These are phyloP conservation scores for Oryzias celebensis DNA, from an alignment of 2,113 vertebrate genomes.

Conservation along the genomic window DNA sequence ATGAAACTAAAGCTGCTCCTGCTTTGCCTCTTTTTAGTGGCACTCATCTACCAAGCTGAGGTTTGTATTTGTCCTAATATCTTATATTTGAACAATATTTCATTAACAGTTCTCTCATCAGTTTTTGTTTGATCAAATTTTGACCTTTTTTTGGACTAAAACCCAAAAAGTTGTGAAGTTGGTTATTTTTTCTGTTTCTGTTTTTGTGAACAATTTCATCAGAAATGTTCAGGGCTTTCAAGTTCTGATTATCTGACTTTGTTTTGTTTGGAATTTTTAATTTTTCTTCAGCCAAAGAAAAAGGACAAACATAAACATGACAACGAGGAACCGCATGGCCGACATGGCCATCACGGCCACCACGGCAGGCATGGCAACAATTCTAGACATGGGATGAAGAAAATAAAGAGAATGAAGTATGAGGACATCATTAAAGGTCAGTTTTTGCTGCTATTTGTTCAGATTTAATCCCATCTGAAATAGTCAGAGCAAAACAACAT, in stretches of 20 bases:
- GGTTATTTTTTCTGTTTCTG: too few species aligned
- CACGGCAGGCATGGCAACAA: background rate
- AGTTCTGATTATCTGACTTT: too few species aligned
- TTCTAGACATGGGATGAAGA: background rate
- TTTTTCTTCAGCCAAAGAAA: slow-evolving; percentile 34
- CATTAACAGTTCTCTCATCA: background rate
- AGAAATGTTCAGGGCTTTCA: too few species aligned
- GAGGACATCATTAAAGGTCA: slow-evolving; percentile 50
- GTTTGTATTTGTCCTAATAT: slow-evolving; percentile 54
- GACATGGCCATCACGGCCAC: background rate
- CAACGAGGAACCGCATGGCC: too few species aligned
- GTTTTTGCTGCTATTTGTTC: slow-evolving; percentile 1
- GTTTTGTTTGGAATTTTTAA: too few species aligned
- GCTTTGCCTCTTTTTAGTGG: slow-evolving; percentile 58
- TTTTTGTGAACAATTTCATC: too few species aligned
- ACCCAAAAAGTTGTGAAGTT: too few species aligned
- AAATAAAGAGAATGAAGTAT: background rate
- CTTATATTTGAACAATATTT: background rate
- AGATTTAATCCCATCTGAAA: background rate
- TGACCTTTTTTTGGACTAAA: too few species aligned
- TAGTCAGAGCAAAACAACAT: background rate
- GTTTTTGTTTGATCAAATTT: too few species aligned
- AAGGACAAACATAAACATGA: slow-evolving; percentile 24
- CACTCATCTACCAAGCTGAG: slow-evolving; percentile 60
- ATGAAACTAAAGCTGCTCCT: slow-evolving; percentile 74